These are phyloP conservation scores for Smutsia gigantea DNA, from an alignment of 2,797 vertebrate species.

Conservation along the genomic window DNA sequence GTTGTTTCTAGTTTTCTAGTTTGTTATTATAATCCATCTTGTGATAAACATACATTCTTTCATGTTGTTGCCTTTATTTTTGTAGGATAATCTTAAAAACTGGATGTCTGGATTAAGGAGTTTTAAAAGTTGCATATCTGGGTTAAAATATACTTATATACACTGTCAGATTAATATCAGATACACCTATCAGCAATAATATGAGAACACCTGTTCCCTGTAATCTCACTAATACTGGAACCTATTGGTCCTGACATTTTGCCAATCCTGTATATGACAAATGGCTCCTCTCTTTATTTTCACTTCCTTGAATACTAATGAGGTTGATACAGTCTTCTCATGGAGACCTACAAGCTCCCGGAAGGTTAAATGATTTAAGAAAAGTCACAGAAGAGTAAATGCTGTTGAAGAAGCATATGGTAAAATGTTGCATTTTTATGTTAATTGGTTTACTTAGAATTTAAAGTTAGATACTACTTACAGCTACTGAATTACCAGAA, in stretches of 20 bases:
- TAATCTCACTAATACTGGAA: neutral
- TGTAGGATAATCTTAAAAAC: neutral
- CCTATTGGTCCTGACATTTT: neutral
- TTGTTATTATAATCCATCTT: neutral
- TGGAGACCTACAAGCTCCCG: neutral
- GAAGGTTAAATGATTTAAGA: neutral
- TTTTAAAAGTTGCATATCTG: neutral
- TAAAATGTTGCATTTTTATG: neutral
- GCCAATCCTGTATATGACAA: neutral
- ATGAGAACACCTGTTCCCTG: neutral
- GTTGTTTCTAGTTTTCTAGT: neutral
- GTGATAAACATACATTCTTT: neutral
- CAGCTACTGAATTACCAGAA: neutral
- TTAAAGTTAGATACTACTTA: constrained; percentile 16
- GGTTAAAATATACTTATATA: neutral
- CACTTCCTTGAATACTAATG: neutral
- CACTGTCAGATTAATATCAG: neutral
- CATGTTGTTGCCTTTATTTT: neutral
- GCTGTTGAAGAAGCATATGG: neutral
- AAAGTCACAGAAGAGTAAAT: neutral
- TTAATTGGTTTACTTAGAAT: neutral
- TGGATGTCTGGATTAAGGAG: neutral
- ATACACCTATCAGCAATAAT: neutral
- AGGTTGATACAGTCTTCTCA: neutral
- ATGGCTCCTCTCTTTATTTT: neutral